These are phyloP conservation scores for Pipra filicauda DNA, from an alignment of 2,113 vertebrate genomes.

Conservation along the genomic window DNA sequence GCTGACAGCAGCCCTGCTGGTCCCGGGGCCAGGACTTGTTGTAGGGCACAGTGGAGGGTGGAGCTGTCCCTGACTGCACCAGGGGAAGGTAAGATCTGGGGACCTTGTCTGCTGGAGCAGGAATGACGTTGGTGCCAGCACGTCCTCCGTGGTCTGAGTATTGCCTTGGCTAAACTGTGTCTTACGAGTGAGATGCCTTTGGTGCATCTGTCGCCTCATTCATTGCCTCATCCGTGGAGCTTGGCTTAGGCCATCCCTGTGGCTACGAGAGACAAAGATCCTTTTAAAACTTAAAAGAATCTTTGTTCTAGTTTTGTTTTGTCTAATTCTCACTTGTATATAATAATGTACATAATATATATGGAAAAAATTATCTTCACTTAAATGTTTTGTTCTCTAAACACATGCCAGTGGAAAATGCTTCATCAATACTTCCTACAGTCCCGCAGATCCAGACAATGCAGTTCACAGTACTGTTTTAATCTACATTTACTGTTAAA, in stretches of 20 bases:
- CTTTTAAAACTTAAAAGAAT: slow-evolving; percentile 36
- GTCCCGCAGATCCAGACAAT: neutral
- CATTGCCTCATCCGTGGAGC: neutral
- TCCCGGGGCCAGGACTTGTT: neutral
- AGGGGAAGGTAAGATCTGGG: slow-evolving; percentile 29
- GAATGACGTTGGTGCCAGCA: neutral
- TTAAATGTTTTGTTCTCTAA: neutral
- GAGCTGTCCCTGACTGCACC: neutral
- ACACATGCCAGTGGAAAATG: neutral
- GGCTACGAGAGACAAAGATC: slow-evolving; percentile 35
- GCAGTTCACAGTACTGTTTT: neutral
- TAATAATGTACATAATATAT: neutral
- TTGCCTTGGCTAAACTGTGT: neutral
- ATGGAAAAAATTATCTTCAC: slow-evolving; percentile 25
- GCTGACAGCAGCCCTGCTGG: neutral
- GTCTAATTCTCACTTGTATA: slow-evolving; percentile 12
- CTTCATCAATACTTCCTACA: neutral
- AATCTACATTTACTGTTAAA: neutral
- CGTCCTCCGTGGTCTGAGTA: neutral
- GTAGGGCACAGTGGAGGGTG: neutral
- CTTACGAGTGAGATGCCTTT: neutral
- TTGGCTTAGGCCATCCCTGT: neutral
- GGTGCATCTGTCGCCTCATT: neutral
- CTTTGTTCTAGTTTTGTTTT: slow-evolving; percentile 51
- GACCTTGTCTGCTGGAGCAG: neutral